Percentiles rank a stretch among this genome's conserved stretches.
phyloP scores from a whole-genome alignment of 2,113 vertebrate genomes.

The Stictonetta naevosa region DNA sequence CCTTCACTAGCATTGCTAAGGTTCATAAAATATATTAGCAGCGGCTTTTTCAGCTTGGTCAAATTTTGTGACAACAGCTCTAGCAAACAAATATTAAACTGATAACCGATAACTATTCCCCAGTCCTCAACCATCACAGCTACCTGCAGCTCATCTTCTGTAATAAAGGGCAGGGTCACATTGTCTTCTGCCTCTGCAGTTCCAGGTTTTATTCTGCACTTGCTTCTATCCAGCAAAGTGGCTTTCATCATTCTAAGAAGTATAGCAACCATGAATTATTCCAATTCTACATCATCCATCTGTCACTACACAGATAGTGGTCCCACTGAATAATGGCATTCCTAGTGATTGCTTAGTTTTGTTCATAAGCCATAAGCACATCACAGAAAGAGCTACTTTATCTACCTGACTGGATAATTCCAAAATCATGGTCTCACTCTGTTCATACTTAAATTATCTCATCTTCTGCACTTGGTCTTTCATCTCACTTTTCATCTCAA shows the following conservation, averaged over 20 bases:
- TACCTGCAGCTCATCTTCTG: background rate
- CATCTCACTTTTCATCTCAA: background rate
- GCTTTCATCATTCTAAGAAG: background rate
- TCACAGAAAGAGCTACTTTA: background rate
- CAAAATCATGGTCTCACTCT: background rate
- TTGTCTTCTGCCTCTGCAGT: background rate
- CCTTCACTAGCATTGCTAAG: background rate
- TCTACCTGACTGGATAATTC: background rate
- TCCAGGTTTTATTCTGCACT: background rate
- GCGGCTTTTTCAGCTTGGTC: background rate
- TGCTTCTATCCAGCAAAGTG: background rate
- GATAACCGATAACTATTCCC: background rate
- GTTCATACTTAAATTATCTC: background rate
- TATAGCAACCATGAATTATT: background rate
- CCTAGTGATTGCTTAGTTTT: background rate
- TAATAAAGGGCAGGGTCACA: background rate
- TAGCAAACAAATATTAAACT: background rate
- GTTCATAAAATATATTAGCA: background rate
- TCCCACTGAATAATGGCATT: background rate
- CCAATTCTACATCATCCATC: background rate
- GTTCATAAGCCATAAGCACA: background rate
- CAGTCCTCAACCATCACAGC: background rate
- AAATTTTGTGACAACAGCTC: background rate
- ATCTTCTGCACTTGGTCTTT: background rate
- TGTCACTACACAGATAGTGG: background rate